These are phyloP conservation scores for Ephydatia muelleri DNA, from an alignment of 37 sponge, comb jelly and placozoan species.

Conservation along the genomic window DNA sequence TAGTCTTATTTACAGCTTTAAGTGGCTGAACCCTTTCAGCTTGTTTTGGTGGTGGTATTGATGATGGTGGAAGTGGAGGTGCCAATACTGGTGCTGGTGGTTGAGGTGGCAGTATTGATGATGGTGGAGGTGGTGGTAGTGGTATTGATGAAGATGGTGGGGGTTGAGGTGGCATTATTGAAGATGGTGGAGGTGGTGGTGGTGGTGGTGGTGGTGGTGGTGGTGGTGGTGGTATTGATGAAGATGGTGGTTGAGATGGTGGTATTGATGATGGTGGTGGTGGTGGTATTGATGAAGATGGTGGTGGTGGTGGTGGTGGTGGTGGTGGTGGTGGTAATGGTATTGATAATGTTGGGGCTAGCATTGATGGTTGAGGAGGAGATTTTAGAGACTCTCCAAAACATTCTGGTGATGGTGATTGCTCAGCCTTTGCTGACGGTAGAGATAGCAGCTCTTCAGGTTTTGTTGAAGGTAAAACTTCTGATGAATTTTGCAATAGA, in stretches of 20 bases:
- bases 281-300: conserved; percentile 32
- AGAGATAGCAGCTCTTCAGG: background rate
- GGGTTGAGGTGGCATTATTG: conserved; percentile 38
- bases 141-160: conserved; percentile 44
- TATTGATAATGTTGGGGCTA: background rate
- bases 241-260: background rate
- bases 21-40: background rate
- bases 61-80: conserved; percentile 12
- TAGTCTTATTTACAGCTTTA: background rate
- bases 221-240: background rate
- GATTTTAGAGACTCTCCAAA: no score
- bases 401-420: no score
- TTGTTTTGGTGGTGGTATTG: conserved; percentile 6
- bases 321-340: conserved; percentile 33
- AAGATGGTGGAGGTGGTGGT: conserved; percentile 9
- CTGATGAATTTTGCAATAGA: no score
- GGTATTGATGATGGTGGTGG: conserved; percentile 22
- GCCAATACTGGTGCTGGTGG: conserved; percentile 14
- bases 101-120: background rate
- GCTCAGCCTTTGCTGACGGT: background rate
- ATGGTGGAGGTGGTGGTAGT: conserved; percentile 16
- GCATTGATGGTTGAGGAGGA: no score
- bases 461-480: no score
- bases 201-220: conserved; percentile 32
- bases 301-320: conserved; percentile 19